Conservation (phyloP, 2,888 invertebrate species). For the Chymomyza caudatula region DNA sequence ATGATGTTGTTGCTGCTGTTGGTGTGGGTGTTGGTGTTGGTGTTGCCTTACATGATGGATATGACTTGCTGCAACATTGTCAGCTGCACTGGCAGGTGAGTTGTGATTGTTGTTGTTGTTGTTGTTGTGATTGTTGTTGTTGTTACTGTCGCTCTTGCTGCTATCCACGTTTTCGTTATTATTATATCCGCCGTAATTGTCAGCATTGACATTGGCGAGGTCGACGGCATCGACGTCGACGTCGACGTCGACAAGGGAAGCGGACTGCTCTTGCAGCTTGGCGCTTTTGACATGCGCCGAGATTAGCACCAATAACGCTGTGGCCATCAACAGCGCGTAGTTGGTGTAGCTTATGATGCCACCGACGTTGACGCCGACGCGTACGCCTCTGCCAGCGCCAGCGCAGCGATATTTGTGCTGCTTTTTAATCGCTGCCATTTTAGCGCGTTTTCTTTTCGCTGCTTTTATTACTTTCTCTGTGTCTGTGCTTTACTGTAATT, state of each 20-base stretch:
- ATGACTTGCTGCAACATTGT: neutral
- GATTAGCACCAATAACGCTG: slow-evolving; percentile 66
- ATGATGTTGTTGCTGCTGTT: slow-evolving; percentile 32
- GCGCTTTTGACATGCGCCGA: slow-evolving; percentile 73
- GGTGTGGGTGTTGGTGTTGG: slow-evolving; percentile 10
- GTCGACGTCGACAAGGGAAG: neutral
- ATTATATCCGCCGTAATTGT: slow-evolving; percentile 19
- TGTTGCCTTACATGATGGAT: slow-evolving; percentile 6
- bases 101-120: slow-evolving; percentile 11
- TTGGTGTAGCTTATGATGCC: slow-evolving; percentile 54
- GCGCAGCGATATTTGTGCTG: slow-evolving; percentile 37
- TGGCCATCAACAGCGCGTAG: slow-evolving; percentile 64
- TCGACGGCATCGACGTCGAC: slow-evolving; percentile 9
- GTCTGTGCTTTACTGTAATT: slow-evolving; percentile 7
- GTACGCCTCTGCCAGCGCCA: slow-evolving; percentile 2
- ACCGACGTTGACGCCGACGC: slow-evolving; percentile 20
- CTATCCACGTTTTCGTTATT: neutral
- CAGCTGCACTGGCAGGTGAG: slow-evolving; percentile 8
- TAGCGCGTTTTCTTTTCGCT: slow-evolving; percentile 15
- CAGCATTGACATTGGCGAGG: slow-evolving; percentile 29
- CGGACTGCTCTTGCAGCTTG: slow-evolving; percentile 50
- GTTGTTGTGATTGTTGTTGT: slow-evolving; percentile 23
- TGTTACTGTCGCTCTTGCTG: slow-evolving; percentile 9
- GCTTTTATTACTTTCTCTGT: slow-evolving; percentile 10
- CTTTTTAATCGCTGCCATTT: slow-evolving; percentile 27